A percentile compares a stretch with the other conserved stretches of the same genome.
Evolutionary conservation across 2,888 invertebrate species (phyloP).

Genomic region (Andricus quercusramuli): DNA sequence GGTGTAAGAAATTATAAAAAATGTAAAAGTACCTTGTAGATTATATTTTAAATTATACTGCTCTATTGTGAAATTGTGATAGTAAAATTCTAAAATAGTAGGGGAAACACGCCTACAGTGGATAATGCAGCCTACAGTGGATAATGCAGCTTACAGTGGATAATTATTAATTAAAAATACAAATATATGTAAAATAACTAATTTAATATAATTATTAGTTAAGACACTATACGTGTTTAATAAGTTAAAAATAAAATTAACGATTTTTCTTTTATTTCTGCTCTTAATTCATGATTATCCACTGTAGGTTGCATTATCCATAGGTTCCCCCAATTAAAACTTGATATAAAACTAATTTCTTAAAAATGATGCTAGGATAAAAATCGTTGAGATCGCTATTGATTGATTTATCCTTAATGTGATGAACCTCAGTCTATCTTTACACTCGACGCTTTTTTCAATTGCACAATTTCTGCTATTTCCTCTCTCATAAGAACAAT

Average conservation of each 20-base stretch:
- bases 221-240: too few relatives aligned
- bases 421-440: constrained; percentile 9
- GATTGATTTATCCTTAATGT: constrained; percentile 7
- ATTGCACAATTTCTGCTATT: not conserved
- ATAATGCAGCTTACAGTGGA: too few relatives aligned
- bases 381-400: constrained; percentile 80
- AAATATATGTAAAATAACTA: too few relatives aligned
- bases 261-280: too few relatives aligned
- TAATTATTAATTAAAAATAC: too few relatives aligned
- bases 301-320: too few relatives aligned
- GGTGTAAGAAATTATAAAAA: constrained; percentile 23
- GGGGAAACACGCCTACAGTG: too few relatives aligned
- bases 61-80: not conserved
- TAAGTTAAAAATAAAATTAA: too few relatives aligned
- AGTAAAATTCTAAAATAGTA: not conserved
- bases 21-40: constrained; percentile 10
- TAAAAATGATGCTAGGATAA: constrained; percentile 81
- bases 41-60: not conserved
- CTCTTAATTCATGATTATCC: too few relatives aligned
- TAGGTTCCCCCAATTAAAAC: not conserved
- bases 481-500: not conserved
- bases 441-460: constrained; percentile 10
- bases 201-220: too few relatives aligned
- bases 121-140: too few relatives aligned
- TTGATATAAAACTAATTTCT: constrained; percentile 44